Base-by-base conservation (phyloP, 1,140 invertebrate species). In the Argopecten irradians region DNA sequence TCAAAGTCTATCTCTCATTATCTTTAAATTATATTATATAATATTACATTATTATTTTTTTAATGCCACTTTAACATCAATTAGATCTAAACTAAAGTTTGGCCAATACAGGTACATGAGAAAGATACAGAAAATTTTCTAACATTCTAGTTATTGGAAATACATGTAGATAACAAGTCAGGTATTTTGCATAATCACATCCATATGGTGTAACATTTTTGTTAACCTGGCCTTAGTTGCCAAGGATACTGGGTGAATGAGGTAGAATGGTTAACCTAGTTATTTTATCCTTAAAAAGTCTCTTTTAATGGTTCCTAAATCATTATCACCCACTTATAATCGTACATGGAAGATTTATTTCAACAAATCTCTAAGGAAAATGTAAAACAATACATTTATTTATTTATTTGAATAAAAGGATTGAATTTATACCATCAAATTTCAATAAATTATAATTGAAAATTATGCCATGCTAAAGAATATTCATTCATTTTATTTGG, bases 171-270 rank as follows among this genome's bases (percentile, higher is more conserved):
- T 71, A 71, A 71, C 11, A n/a, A 71, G 55, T 71, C n/a, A 46
- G 55, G 55, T n/a, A 71, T 22, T 71, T 71, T 71, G 55, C 55
- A 71, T 71, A 71, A 71, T 71, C 28, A 71, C 55, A 28, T 71
- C 55, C 55, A 71, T 71, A 71, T 71, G 55, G 55, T 5, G 22
- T 28, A 71, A 16, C 28, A n/a, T 71, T 71, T 71, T 71, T 71
- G 8, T 71, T 71, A 3, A 71, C 55, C 55, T 28, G 19, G 22
- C 19, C 43, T 46, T 28, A n/a, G 55, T n/a, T 71, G 55, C 55
- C 55, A 71, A 71, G 55, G 55, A 71, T 71, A 71, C 55, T 71
- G 55, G 55, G 55, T 71, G 55, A 71, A 71, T 71, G 55, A 71
- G 55, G 55, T 71, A 71, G 55, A 28, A n/a, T 71, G 55, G 55